A percentile compares a stretch with the other conserved stretches of the same genome.
These are phyloP conservation scores for Penaeus japonicus DNA, from an alignment of 1,140 invertebrate genomes.

Conservation along the genomic window DNA sequence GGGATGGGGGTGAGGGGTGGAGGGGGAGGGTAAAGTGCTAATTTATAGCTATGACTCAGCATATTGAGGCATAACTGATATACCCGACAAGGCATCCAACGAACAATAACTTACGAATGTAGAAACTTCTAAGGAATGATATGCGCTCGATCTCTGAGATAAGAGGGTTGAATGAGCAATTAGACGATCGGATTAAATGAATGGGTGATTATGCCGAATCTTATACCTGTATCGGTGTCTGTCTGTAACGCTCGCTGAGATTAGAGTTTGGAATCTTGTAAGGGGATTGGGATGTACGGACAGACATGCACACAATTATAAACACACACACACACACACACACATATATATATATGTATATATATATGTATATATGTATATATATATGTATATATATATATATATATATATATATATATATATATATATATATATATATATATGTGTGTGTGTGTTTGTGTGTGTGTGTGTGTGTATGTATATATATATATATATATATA, in stretches of 20 bases:
- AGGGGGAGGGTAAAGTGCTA: not conserved
- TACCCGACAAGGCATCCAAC: no score
- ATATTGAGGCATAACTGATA: not conserved
- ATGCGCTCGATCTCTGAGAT: no score
- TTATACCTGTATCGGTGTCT: no score
- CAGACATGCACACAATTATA: not conserved
- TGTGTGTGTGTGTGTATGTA: not conserved
- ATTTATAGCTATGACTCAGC: not conserved
- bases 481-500: not conserved
- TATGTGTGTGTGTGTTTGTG: not conserved
- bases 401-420: slow-evolving; percentile 8
- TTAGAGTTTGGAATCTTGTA: no score
- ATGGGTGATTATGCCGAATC: no score
- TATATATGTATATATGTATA: not conserved
- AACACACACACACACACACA: not conserved
- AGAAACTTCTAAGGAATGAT: no score
- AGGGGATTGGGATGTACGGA: not conserved
- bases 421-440: not conserved
- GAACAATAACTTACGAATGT: no score
- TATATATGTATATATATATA: slow-evolving; percentile 9
- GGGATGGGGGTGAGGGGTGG: not conserved
- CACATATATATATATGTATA: not conserved
- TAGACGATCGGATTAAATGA: no score
- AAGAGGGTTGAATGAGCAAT: no score
- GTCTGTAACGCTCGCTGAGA: no score